These are phyloP conservation scores for Dorcus parallelipipedus DNA, from an alignment of 2,888 invertebrate species.

Conservation along the genomic window DNA sequence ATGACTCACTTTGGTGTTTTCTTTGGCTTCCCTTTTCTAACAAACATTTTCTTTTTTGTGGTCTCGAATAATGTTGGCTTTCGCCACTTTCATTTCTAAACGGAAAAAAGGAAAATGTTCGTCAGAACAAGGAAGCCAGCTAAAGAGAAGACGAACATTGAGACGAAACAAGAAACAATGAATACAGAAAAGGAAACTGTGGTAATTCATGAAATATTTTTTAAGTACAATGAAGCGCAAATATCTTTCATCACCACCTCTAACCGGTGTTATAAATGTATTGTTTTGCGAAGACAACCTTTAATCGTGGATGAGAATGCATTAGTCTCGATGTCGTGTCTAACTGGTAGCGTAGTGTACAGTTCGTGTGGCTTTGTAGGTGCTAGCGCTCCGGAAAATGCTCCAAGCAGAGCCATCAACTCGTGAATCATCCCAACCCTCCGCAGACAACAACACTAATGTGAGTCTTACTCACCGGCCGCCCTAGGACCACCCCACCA, in stretches of 20 bases:
- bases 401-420: conserved; percentile 43
- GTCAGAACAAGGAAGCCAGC: too few species aligned
- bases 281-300: too few species aligned
- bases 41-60: too few species aligned
- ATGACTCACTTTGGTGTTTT: too few species aligned
- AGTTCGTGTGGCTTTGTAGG: conserved; percentile 45
- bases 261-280: background rate
- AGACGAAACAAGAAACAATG: too few species aligned
- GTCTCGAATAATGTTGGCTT: too few species aligned
- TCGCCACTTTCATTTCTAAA: too few species aligned
- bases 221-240: background rate
- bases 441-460: conserved; percentile 33
- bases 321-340: conserved; percentile 17
- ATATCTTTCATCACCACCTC: conserved; percentile 1
- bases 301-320: conserved; percentile 8
- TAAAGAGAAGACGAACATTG: too few species aligned
- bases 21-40: too few species aligned
- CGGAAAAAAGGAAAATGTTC: too few species aligned
- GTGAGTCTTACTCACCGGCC: conserved; percentile 36
- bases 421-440: conserved; percentile 21
- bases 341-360: conserved; percentile 26
- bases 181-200: too few species aligned
- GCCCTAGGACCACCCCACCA: conserved; percentile 11
- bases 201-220: too few species aligned
- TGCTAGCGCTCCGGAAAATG: conserved; percentile 46